phyloP scores from a whole-genome alignment of 2,888 invertebrate genomes.

The Lochmaea crataegi region DNA sequence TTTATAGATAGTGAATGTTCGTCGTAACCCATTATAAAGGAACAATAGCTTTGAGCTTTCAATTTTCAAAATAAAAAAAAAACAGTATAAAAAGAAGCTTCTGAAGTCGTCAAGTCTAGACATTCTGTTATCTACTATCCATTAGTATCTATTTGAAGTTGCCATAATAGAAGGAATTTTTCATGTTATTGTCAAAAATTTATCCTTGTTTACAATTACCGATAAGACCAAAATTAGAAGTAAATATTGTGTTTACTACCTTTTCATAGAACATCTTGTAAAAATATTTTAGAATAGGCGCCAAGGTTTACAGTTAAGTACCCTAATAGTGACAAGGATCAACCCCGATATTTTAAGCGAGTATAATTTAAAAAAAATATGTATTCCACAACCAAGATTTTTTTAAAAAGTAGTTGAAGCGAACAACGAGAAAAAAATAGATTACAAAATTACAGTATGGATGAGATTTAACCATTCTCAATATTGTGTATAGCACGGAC shows the following conservation, averaged over 20 bases:
- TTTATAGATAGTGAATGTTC: no score
- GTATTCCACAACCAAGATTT: no score
- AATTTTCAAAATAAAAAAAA: background rate
- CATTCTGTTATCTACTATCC: constrained; percentile 1
- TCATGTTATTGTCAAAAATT: constrained; percentile 12
- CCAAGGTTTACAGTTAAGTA: background rate
- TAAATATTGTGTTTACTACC: constrained; percentile 4
- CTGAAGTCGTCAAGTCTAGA: constrained; percentile 4
- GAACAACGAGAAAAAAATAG: no score
- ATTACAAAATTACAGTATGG: no score
- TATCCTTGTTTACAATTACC: constrained; percentile 10
- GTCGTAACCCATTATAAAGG: background rate
- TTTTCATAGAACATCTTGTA: background rate
- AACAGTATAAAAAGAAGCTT: background rate
- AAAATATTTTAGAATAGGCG: constrained; percentile 2
- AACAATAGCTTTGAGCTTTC: background rate
- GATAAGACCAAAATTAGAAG: constrained; percentile 5
- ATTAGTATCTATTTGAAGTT: background rate
- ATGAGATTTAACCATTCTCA: no score
- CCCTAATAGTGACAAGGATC: no score
- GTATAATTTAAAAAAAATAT: no score
- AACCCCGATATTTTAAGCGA: no score
- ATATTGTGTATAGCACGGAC: background rate
- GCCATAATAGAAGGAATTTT: constrained; percentile 16
- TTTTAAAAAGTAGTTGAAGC: no score